Evolutionary conservation across 2,888 invertebrate species (phyloP), one percentile per base, ranked within the genome.

Genomic region (Acronicta aceris): DNA sequence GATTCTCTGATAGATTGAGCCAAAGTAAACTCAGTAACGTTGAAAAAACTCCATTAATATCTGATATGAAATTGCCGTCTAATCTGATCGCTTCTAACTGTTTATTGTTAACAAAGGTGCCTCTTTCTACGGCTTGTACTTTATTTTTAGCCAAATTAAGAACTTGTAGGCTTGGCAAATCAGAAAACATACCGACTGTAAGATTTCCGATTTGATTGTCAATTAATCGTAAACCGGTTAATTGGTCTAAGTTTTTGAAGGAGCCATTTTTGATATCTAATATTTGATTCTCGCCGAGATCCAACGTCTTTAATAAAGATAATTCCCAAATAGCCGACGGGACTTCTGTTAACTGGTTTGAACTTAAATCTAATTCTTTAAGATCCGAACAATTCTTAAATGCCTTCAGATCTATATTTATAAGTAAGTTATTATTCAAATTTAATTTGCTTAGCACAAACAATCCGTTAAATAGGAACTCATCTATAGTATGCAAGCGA

Each of bases 251-350:
- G 89, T 98, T 97, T 84, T 96, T 96, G 85, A 99, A 97, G 7
- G 98, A 97, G 52, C 97, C 97, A 83, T 98, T 98, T 82, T 96
- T 96, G 61, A 99, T 97, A 59, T 96, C 96, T 40, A 96, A 95
- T 75, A 99, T 98, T 89, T 97, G 96, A 94, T 99, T 99, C 91
- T 98, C 98, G 42, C 98, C 98, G 78, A 99, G 95, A 90, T 98
- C 98, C 71, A 99, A 95, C 0, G 98, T 98, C 91, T 98, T 98
- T 76, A 99, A 93, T 88, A 98, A 96, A 51, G 97, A 96, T 64
- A 98, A 93, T 82, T 97, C 97, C 89, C 96, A 96, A 74, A 98
- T 95, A 2, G 98, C 98, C 81, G 96, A 96, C 9, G 98, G 98
- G 60, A 98, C 97, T 71, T 96, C 96, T 54, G 95, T 95, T 74